These are phyloP conservation scores for Manis pentadactyla DNA, from an alignment of 2,797 vertebrate species.

Conservation along the genomic window DNA sequence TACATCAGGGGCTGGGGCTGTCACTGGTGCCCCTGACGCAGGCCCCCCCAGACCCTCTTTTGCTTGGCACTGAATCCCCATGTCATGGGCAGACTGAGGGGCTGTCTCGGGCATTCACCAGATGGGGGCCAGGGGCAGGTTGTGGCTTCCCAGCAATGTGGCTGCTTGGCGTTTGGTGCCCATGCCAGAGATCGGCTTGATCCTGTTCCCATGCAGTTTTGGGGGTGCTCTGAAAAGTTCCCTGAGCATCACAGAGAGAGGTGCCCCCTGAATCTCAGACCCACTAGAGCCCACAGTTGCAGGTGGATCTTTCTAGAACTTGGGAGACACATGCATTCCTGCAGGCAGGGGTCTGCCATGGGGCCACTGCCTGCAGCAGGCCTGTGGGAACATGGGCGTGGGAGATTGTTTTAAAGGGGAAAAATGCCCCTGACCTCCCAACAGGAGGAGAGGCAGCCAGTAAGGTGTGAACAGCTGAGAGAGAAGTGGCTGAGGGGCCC, in stretches of 20 bases:
- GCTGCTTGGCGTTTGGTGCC: background rate
- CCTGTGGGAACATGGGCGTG: fast-evolving
- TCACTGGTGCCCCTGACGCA: fast-evolving
- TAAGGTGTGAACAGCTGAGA: fast-evolving
- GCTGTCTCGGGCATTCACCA: no score
- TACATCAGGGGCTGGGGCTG: background rate
- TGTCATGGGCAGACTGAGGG: background rate
- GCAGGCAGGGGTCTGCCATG: fast-evolving
- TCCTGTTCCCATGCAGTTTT: background rate
- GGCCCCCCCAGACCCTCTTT: fast-evolving
- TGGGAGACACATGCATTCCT: fast-evolving
- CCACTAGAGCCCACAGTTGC: fast-evolving
- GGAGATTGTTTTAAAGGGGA: background rate
- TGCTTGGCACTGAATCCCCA: background rate
- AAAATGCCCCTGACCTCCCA: fast-evolving
- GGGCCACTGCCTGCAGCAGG: background rate
- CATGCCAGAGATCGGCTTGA: no score
- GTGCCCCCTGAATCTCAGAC: fast-evolving
- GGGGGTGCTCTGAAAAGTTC: background rate
- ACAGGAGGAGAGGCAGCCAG: fast-evolving
- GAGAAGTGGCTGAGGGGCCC: background rate
- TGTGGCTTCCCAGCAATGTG: no score
- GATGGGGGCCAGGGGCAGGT: fast-evolving
- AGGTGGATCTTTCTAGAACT: fast-evolving
- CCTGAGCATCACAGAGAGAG: background rate